Evolutionary conservation across 2,888 invertebrate genomes (phyloP).

Genomic region (Mylabris sibirica): DNA sequence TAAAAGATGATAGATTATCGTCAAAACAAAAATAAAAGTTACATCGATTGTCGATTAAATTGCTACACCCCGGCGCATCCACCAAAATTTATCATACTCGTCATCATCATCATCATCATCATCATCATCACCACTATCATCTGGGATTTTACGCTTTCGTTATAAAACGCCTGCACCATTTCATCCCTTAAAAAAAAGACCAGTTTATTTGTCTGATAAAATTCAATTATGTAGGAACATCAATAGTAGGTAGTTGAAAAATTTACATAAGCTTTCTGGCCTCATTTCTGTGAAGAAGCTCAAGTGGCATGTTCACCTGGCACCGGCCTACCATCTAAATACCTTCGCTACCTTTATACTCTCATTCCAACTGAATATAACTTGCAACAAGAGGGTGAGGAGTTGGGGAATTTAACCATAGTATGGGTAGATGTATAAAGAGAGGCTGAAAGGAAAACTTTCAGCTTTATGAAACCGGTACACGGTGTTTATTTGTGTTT

Average conservation of each 20-base stretch:
- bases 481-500: too few species aligned
- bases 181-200: too few species aligned
- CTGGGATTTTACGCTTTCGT: too few species aligned
- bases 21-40: background rate
- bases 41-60: background rate
- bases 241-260: conserved; percentile 2
- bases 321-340: conserved; percentile 18
- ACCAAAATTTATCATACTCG: background rate
- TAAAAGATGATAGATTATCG: background rate
- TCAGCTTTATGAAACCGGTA: conserved; percentile 6
- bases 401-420: too few species aligned
- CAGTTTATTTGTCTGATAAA: conserved; percentile 9
- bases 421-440: background rate
- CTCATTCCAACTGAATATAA: background rate
- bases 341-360: background rate
- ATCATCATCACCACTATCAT: background rate
- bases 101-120: background rate
- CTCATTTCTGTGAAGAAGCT: conserved; percentile 15
- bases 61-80: background rate
- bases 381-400: background rate
- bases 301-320: conserved; percentile 28
- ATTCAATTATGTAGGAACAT: conserved; percentile 24
- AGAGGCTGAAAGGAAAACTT: background rate
- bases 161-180: too few species aligned
- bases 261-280: conserved; percentile 27